Evolutionary conservation across 2,797 vertebrate species (phyloP).

Genomic region (Diglossa cyanea): DNA sequence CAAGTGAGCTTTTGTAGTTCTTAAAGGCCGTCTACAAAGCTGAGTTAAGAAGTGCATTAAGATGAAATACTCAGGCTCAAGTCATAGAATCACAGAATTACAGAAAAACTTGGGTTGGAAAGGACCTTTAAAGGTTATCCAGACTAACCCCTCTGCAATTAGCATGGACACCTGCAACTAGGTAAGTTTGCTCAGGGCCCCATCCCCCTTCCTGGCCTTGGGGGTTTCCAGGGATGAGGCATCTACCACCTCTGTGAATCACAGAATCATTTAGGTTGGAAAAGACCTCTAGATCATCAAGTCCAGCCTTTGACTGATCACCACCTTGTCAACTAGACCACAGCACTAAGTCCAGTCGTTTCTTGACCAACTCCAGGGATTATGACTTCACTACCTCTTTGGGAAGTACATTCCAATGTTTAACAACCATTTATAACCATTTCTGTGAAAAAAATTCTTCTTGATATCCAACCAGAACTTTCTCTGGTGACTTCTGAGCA

Average conservation of each 20-base stretch:
- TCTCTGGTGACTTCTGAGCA: neutral
- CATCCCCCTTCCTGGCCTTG: neutral
- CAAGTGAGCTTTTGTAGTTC: neutral
- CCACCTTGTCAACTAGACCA: too few species aligned
- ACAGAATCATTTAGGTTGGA: neutral
- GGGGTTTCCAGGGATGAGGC: neutral
- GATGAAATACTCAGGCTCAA: neutral
- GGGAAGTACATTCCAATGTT: neutral
- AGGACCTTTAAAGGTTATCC: neutral
- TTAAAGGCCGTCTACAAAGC: neutral
- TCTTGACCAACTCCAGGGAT: neutral
- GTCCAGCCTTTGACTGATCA: neutral
- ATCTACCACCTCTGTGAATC: neutral
- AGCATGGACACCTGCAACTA: neutral
- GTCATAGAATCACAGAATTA: neutral
- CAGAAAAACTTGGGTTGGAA: neutral
- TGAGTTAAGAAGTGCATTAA: neutral
- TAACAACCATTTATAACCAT: neutral
- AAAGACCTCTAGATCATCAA: neutral
- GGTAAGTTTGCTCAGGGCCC: neutral
- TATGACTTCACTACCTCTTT: neutral
- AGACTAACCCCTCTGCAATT: neutral
- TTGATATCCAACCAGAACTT: neutral
- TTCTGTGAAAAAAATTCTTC: neutral
- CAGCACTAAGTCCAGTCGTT: fast-evolving